phyloP scores from a whole-genome alignment of 2,797 vertebrate species.

The Meda fulgida region DNA sequence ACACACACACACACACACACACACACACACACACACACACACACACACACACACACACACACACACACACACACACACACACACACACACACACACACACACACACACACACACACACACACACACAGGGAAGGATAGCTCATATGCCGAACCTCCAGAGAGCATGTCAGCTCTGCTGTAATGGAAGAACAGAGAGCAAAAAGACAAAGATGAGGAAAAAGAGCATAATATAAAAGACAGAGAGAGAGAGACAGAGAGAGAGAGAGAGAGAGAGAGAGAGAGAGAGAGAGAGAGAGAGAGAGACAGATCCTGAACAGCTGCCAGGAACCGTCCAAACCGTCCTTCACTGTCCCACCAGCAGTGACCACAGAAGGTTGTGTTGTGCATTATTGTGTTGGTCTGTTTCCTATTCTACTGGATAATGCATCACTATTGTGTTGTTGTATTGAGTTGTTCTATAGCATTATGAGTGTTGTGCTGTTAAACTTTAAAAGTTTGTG shows the following conservation, averaged over 20 bases:
- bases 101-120: constrained; percentile 25
- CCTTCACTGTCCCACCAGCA: neutral
- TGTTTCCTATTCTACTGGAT: constrained; percentile 1
- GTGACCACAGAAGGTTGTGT: constrained; percentile 15
- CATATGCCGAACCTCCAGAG: constrained; percentile 39
- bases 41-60: neutral
- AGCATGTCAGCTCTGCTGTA: constrained; percentile 38
- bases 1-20: constrained; percentile 5
- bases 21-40: constrained; percentile 8
- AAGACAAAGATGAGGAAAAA: constrained; percentile 38
- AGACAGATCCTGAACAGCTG: constrained; percentile 32
- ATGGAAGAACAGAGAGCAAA: constrained; percentile 45
- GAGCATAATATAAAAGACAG: constrained; percentile 29
- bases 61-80: too few species aligned
- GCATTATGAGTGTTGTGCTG: neutral
- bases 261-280: constrained; percentile 31
- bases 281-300: neutral
- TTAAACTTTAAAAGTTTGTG: neutral
- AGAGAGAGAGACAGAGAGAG: constrained; percentile 2
- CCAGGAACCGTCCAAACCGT: constrained; percentile 28
- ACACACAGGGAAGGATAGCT: constrained; percentile 15
- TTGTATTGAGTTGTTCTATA: neutral
- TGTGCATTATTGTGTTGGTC: neutral
- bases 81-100: constrained; percentile 20
- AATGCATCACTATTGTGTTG: neutral